Percentiles rank a stretch among this genome's conserved stretches.
Evolutionary conservation across 1,140 invertebrate genomes (phyloP).

Genomic region (Cherax quadricarinatus): DNA sequence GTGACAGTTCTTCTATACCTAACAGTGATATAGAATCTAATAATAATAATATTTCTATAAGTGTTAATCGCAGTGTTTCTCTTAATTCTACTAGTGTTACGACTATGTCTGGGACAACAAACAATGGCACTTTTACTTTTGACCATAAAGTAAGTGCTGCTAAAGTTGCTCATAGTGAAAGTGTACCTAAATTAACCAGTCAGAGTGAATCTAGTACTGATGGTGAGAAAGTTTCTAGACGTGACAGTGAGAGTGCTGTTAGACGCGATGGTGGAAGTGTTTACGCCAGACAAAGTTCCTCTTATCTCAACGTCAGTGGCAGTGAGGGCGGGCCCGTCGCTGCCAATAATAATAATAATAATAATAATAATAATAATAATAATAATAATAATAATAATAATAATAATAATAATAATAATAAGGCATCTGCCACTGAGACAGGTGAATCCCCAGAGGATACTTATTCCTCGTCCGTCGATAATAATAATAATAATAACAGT

Average conservation of each 20-base stretch:
- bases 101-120: no score
- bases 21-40: neutral
- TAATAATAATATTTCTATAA: neutral
- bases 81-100: no score
- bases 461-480: neutral
- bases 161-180: neutral
- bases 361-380: no score
- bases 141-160: neutral
- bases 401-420: no score
- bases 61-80: neutral
- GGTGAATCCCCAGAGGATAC: neutral
- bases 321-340: no score
- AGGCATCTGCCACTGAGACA: neutral
- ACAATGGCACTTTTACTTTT: neutral
- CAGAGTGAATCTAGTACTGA: neutral
- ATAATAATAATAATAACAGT: neutral
- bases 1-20: neutral
- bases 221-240: neutral
- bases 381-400: no score
- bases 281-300: no score
- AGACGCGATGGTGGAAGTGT: no score
- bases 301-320: no score
- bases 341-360: no score
- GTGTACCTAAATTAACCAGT: neutral
- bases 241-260: neutral